These are phyloP conservation scores for Climacteris rufus DNA, from an alignment of 2,113 vertebrate genomes.

Conservation along the genomic window DNA sequence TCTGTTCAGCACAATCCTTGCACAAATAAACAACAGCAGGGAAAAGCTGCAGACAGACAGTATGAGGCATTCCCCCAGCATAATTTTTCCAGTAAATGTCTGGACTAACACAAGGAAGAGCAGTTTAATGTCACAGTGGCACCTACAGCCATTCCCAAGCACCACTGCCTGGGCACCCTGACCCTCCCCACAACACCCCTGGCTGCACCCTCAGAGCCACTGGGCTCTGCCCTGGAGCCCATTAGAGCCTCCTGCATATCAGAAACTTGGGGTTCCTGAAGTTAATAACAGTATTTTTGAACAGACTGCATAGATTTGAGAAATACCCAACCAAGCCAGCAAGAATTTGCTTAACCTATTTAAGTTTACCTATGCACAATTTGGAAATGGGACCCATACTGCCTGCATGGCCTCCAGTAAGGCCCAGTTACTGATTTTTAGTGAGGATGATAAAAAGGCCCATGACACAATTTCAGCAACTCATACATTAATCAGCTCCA, in stretches of 20 bases:
- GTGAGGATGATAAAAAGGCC: background rate
- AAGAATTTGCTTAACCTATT: background rate
- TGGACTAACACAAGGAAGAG: background rate
- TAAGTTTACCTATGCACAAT: background rate
- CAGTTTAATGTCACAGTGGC: rapidly evolving
- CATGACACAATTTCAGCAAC: background rate
- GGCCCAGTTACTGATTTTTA: background rate
- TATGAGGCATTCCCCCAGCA: background rate
- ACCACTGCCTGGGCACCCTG: background rate
- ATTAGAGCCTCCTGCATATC: background rate
- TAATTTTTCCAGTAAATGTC: background rate
- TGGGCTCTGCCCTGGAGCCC: background rate
- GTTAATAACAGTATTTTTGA: background rate
- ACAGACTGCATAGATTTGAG: background rate
- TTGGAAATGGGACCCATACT: background rate
- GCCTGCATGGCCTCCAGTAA: background rate
- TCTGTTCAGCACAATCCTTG: background rate
- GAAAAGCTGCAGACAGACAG: background rate
- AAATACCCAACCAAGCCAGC: background rate
- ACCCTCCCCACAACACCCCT: background rate
- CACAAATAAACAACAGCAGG: background rate
- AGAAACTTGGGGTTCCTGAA: background rate
- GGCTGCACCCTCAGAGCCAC: background rate
- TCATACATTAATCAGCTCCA: background rate
- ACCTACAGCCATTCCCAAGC: background rate